Evolutionary conservation across 92 coral and sea anemone species (phyloP).

Genomic region (Phymanthus crucifer): DNA sequence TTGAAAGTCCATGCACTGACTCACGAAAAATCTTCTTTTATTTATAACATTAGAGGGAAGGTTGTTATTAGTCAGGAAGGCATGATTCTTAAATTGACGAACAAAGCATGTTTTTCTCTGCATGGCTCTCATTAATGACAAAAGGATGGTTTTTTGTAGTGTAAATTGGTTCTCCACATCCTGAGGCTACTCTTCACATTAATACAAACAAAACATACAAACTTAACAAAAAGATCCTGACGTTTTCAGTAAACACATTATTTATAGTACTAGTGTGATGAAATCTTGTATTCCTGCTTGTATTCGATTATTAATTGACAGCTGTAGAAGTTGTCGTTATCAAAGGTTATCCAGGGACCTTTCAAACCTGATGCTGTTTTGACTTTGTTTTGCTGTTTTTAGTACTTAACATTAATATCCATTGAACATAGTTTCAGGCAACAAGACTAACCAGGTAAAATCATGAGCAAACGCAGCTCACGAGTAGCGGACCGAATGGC

Average conservation of each 20-base stretch:
- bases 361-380: not conserved
- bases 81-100: not conserved
- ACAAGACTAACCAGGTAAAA: too few species aligned
- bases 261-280: too few species aligned
- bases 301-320: too few species aligned
- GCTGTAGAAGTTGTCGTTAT: too few species aligned
- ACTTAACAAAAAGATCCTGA: too few species aligned
- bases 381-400: not conserved
- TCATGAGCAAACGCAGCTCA: slow-evolving; percentile 49
- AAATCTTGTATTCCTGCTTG: too few species aligned
- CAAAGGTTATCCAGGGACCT: too few species aligned
- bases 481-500: slow-evolving; percentile 91
- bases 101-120: slow-evolving; percentile 4
- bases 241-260: too few species aligned
- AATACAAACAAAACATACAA: too few species aligned
- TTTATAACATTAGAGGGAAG: not conserved
- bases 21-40: not conserved
- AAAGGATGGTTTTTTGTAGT: not conserved
- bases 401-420: not conserved
- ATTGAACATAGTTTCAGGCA: too few species aligned
- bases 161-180: not conserved
- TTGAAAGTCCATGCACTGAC: not conserved
- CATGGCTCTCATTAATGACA: not conserved
- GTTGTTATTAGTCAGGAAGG: not conserved
- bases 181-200: not conserved